Evolutionary conservation across 2,888 invertebrate species (phyloP).

Genomic region (Drosophila heteroneura): DNA sequence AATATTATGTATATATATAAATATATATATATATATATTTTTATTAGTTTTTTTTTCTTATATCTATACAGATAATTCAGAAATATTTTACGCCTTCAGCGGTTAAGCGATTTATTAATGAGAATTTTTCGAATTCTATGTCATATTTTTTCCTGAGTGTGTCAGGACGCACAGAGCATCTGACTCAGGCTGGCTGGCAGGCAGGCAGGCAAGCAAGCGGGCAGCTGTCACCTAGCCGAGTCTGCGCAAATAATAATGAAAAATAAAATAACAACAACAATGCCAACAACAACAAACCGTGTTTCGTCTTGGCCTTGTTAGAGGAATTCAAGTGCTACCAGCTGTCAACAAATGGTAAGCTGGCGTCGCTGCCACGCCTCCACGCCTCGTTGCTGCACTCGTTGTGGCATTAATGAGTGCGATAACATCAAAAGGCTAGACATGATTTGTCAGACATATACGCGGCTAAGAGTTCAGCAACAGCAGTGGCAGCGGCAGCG

Average conservation of each 20-base stretch:
- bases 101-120: background rate
- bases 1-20: background rate
- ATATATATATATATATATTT: background rate
- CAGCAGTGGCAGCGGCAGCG: slow-evolving; percentile 11
- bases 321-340: slow-evolving; percentile 70
- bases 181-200: slow-evolving; percentile 18
- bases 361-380: slow-evolving; percentile 48
- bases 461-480: slow-evolving; percentile 49
- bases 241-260: slow-evolving; percentile 44
- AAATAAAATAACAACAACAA: slow-evolving; percentile 19
- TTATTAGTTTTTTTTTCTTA: too few species aligned
- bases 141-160: slow-evolving; percentile 7
- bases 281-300: slow-evolving; percentile 20
- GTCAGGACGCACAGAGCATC: slow-evolving; percentile 50
- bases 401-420: slow-evolving; percentile 65
- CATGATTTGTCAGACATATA: slow-evolving; percentile 72
- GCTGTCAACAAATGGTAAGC: slow-evolving; percentile 68
- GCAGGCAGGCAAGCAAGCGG: slow-evolving; percentile 3
- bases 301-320: slow-evolving; percentile 60
- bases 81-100: background rate
- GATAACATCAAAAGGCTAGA: slow-evolving; percentile 81
- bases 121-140: background rate
- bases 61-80: background rate
- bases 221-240: slow-evolving; percentile 55
- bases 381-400: slow-evolving; percentile 11